These are phyloP conservation scores for Mantis religiosa DNA, from an alignment of 2,888 invertebrate species.

Conservation along the genomic window DNA sequence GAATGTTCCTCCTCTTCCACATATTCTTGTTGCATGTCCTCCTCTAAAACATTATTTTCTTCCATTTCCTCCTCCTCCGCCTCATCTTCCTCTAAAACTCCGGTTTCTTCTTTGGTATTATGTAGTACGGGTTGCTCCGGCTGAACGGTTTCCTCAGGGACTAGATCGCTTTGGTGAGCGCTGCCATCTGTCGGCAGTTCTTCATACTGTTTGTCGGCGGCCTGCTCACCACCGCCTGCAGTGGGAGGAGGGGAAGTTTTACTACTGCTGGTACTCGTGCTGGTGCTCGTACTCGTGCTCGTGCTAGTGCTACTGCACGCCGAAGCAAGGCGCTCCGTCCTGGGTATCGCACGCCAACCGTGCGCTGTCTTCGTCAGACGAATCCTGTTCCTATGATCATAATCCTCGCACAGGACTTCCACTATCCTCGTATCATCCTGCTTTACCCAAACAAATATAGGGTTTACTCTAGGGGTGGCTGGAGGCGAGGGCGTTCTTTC, in stretches of 20 bases:
- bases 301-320: constrained; percentile 43
- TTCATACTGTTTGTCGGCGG: constrained; percentile 30
- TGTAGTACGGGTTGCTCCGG: not conserved
- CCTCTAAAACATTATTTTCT: not conserved
- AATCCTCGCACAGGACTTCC: constrained; percentile 82
- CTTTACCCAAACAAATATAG: constrained; percentile 81
- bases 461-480: constrained; percentile 65
- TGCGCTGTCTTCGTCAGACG: constrained; percentile 74
- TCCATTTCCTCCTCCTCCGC: not conserved
- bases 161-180: not conserved
- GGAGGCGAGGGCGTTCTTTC: constrained; percentile 40
- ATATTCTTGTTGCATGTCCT: not conserved
- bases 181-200: constrained; percentile 23
- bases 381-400: constrained; percentile 80
- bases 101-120: constrained; percentile 1
- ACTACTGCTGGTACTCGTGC: constrained; percentile 43
- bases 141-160: not conserved
- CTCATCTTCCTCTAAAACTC: not conserved
- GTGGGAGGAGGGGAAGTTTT: not conserved
- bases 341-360: constrained; percentile 80
- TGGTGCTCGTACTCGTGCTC: constrained; percentile 43
- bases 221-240: constrained; percentile 23
- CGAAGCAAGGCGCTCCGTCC: constrained; percentile 58
- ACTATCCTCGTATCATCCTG: constrained; percentile 76
- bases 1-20: not conserved